Evolutionary conservation across 2,888 invertebrate genomes (phyloP).

Genomic region (Fissipunctia ypsillon): DNA sequence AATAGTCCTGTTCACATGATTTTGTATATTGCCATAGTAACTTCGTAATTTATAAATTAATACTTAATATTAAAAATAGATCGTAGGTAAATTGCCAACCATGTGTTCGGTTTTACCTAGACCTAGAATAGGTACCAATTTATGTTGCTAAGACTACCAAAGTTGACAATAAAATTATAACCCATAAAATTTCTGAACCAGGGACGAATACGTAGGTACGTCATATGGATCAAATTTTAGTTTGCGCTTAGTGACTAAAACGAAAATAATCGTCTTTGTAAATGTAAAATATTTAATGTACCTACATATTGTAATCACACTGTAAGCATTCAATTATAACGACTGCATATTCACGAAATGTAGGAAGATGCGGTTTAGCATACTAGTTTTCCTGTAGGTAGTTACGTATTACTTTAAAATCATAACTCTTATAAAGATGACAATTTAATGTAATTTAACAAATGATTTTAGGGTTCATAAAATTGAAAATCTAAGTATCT

Average conservation of each 20-base stretch:
- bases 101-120: neutral
- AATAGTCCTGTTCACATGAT: slow-evolving; percentile 1
- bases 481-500: neutral
- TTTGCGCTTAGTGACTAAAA: neutral
- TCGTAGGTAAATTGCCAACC: neutral
- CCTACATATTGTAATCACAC: neutral
- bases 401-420: neutral
- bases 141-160: neutral
- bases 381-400: neutral
- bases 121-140: neutral
- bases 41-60: slow-evolving; percentile 6
- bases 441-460: neutral
- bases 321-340: neutral
- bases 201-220: neutral
- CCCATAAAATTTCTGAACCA: neutral
- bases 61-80: slow-evolving; percentile 11
- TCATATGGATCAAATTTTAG: neutral
- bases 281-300: neutral
- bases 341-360: neutral
- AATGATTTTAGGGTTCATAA: neutral
- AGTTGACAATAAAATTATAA: neutral
- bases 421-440: neutral
- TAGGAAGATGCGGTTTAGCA: slow-evolving; percentile 4
- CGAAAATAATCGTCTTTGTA: neutral
- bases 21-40: neutral